Evolutionary conservation across 2,888 invertebrate species (phyloP).

Genomic region (Erebia ligea): DNA sequence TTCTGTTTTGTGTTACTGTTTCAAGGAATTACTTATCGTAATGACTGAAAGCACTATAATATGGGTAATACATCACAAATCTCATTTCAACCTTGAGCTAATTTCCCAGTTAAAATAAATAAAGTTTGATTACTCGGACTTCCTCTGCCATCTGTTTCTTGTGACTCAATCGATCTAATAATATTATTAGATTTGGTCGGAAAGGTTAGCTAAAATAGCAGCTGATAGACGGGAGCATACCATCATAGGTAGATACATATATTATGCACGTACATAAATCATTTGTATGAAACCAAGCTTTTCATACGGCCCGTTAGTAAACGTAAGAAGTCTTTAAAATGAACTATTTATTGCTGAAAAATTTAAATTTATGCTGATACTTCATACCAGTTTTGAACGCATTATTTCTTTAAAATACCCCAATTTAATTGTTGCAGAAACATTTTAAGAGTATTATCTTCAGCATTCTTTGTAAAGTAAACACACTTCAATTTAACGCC

Average conservation of each 20-base stretch:
- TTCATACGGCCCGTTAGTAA: too few relatives aligned
- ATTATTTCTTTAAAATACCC: neutral
- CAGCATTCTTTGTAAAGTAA: constrained; percentile 5
- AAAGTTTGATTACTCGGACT: constrained; percentile 66
- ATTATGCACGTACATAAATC: neutral
- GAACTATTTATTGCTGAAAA: too few relatives aligned
- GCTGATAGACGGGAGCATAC: constrained; percentile 9
- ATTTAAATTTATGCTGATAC: neutral
- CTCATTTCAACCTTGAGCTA: constrained; percentile 61
- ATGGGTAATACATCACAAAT: constrained; percentile 17
- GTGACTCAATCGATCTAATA: constrained; percentile 53
- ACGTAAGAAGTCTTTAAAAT: too few relatives aligned
- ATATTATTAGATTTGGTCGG: constrained; percentile 22
- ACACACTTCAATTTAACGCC: constrained; percentile 17
- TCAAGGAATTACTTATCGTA: constrained; percentile 11
- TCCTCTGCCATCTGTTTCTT: constrained; percentile 55
- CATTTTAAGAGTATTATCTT: constrained; percentile 10
- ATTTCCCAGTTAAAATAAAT: constrained; percentile 60
- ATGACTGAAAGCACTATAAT: constrained; percentile 16
- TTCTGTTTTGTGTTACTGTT: neutral
- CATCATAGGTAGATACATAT: neutral
- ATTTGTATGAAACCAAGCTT: too few relatives aligned
- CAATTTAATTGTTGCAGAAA: neutral
- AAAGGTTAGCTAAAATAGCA: constrained; percentile 23
- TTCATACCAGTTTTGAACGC: neutral